A percentile compares a stretch with the other conserved stretches of the same genome.
Conservation (phyloP, 2,113 vertebrate genomes). For the Castor canadensis region DNA sequence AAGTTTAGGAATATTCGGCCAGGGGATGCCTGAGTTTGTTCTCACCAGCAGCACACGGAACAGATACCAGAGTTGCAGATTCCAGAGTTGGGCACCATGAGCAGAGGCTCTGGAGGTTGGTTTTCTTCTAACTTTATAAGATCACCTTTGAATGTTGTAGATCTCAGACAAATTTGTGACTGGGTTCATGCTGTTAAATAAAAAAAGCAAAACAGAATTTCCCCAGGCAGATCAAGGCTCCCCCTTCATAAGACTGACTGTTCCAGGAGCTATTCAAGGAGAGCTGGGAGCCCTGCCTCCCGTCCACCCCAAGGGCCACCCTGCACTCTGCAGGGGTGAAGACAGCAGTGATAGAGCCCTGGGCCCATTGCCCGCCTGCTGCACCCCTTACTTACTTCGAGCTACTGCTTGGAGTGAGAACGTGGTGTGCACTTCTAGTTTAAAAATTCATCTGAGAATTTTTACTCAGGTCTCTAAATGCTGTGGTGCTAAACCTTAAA, state of each 20-base stretch:
- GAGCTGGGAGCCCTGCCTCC: background rate
- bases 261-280: background rate
- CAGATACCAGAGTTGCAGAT: background rate
- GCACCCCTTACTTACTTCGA: background rate
- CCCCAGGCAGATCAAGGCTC: background rate
- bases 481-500: conserved; percentile 49
- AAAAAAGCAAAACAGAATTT: background rate
- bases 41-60: background rate
- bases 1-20: background rate
- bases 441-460: conserved; percentile 65
- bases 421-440: background rate
- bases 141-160: background rate
- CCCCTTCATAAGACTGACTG: background rate
- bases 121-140: background rate
- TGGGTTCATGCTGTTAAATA: background rate
- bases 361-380: accelerated
- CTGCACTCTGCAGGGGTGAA: accelerated
- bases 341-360: accelerated
- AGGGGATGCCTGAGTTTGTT: background rate
- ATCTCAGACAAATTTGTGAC: background rate
- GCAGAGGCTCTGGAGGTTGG: background rate
- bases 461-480: conserved; percentile 43
- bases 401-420: background rate
- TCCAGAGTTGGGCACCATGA: background rate
- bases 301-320: accelerated